Evolutionary conservation across 2,888 invertebrate species (phyloP).

Genomic region (Dromius quadrimaculatus): DNA sequence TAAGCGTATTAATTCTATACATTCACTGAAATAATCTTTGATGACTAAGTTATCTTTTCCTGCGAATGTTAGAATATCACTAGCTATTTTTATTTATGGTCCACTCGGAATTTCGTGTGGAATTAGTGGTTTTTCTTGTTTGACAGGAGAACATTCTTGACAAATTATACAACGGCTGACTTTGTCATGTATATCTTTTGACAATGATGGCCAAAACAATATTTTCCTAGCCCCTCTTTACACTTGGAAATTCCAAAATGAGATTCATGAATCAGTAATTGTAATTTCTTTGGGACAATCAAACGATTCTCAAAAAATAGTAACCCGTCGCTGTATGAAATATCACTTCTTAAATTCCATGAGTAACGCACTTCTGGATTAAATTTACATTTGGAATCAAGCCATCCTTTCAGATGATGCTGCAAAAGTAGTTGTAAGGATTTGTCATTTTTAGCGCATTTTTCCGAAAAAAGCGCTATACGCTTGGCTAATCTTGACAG

Average conservation of each 20-base stretch:
- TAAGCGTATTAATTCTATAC: conserved; percentile 40
- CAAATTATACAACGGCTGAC: conserved; percentile 51
- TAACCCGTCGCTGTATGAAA: too few species aligned
- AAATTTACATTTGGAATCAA: too few species aligned
- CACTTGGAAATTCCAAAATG: conserved; percentile 50
- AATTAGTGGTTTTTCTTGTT: conserved; percentile 52
- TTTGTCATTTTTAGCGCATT: too few species aligned
- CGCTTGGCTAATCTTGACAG: too few species aligned
- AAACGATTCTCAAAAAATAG: conserved; percentile 38
- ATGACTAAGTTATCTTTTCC: conserved; percentile 48
- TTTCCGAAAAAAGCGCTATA: too few species aligned
- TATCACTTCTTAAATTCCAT: too few species aligned
- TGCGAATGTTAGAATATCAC: conserved; percentile 39
- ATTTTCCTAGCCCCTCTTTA: conserved; percentile 47
- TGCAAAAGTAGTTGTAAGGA: too few species aligned
- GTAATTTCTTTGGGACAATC: conserved; percentile 43
- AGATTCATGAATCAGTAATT: conserved; percentile 49
- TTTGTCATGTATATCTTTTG: conserved; percentile 42
- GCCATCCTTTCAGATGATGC: too few species aligned
- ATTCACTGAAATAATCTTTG: conserved; percentile 53
- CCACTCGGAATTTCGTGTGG: conserved; percentile 44
- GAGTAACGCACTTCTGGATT: too few species aligned
- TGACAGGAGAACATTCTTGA: conserved; percentile 26
- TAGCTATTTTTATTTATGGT: conserved; percentile 48
- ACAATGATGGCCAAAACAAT: conserved; percentile 53